Evolutionary conservation across 2,113 vertebrate genomes (phyloP).

Genomic region (Onychorhynchus coronatus): DNA sequence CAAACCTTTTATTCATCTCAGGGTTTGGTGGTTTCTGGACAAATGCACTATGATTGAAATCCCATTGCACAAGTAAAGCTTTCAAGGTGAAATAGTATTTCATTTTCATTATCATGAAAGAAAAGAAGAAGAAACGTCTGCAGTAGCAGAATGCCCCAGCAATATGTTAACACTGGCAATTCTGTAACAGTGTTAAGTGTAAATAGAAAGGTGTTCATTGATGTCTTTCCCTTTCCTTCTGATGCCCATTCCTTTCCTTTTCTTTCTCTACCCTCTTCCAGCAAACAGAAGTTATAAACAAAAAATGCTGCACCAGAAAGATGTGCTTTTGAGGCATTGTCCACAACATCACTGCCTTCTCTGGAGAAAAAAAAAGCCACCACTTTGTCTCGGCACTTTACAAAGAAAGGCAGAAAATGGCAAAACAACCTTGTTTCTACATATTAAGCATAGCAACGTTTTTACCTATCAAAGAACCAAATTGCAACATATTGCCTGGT

Average conservation of each 20-base stretch:
- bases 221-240: not conserved
- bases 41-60: conserved; percentile 29
- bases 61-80: conserved; percentile 9
- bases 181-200: not conserved
- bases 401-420: not conserved
- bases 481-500: not conserved
- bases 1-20: conserved; percentile 45
- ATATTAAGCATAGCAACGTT: not conserved
- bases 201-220: not conserved
- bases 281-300: not conserved
- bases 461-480: not conserved
- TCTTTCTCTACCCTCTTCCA: not conserved
- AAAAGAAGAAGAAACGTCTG: conserved; percentile 13
- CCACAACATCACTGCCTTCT: not conserved
- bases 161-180: not conserved
- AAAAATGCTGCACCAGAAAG: not conserved
- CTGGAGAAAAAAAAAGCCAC: not conserved
- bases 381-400: not conserved
- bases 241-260: not conserved
- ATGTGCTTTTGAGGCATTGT: not conserved
- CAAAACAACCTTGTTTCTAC: not conserved
- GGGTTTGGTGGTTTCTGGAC: conserved; percentile 11
- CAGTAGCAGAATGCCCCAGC: not conserved
- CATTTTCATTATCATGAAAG: conserved; percentile 22
- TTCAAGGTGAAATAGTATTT: conserved; percentile 48